These are phyloP conservation scores for Drosophila yakuba DNA, from an alignment of 1,140 invertebrate species.

Conservation along the genomic window DNA sequence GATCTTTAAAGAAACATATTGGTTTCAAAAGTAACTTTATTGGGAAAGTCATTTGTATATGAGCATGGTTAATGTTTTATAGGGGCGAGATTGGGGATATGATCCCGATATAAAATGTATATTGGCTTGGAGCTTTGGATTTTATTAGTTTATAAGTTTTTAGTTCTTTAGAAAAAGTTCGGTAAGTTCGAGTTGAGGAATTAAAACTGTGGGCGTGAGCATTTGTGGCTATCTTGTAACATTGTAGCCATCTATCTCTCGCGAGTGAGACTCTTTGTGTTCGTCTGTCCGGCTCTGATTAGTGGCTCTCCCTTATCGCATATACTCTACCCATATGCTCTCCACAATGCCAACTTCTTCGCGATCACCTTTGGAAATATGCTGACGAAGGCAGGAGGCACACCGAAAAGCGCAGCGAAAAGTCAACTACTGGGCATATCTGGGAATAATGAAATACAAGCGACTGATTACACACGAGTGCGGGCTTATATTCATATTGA, in stretches of 20 bases:
- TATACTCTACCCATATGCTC: conserved; percentile 3
- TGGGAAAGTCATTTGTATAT: too few species aligned
- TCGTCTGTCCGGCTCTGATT: conserved; percentile 40
- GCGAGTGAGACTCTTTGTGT: background rate
- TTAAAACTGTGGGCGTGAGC: too few species aligned
- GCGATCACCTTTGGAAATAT: conserved; percentile 55
- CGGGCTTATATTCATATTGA: conserved; percentile 53
- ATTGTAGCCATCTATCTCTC: background rate
- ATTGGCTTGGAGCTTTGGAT: too few species aligned
- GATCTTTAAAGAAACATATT: too few species aligned
- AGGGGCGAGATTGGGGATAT: too few species aligned
- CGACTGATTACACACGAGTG: conserved; percentile 70
- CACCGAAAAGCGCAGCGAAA: conserved; percentile 61
- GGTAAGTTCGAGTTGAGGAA: too few species aligned
- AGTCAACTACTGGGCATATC: conserved; percentile 36
- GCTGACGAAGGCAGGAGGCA: conserved; percentile 52
- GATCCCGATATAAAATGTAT: too few species aligned
- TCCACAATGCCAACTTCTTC: conserved; percentile 19
- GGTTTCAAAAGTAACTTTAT: too few species aligned
- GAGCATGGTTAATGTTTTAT: too few species aligned
- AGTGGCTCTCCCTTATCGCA: conserved; percentile 53
- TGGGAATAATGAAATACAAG: conserved; percentile 66
- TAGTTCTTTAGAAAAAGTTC: too few species aligned
- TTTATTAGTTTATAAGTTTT: too few species aligned
- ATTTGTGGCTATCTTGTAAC: background rate